These are phyloP conservation scores for Epistrophe grossulariae DNA, from an alignment of 2,888 invertebrate genomes.

Conservation along the genomic window DNA sequence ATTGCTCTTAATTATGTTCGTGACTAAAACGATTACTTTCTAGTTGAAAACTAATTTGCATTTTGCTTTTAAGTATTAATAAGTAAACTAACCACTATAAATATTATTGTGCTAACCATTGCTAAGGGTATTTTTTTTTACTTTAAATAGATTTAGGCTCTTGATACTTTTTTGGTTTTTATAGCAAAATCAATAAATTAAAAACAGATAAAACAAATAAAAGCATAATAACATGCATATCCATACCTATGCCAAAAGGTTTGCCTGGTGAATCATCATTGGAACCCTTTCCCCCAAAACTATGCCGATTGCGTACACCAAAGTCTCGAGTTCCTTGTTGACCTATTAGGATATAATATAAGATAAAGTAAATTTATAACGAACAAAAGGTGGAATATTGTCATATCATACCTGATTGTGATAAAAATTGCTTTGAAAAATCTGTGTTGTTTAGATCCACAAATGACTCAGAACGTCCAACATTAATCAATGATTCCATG, in stretches of 20 bases:
- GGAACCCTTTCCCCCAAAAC: conserved; percentile 86
- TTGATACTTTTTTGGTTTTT: conserved; percentile 14
- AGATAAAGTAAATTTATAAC: background rate
- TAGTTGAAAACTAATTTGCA: conserved; percentile 55
- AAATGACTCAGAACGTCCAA: conserved; percentile 93
- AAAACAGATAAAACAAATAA: conserved; percentile 25
- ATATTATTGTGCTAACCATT: conserved; percentile 69
- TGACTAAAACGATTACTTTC: conserved; percentile 65
- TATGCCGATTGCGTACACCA: conserved; percentile 84
- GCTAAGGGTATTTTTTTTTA: conserved; percentile 35
- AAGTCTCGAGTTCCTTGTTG: conserved; percentile 79
- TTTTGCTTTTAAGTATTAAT: conserved; percentile 39
- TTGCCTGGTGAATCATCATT: conserved; percentile 87
- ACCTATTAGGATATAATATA: conserved; percentile 75
- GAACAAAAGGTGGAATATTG: background rate
- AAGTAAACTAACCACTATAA: conserved; percentile 65
- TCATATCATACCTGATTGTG: conserved; percentile 79
- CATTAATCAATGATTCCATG: conserved; percentile 90
- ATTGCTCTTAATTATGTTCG: conserved; percentile 56
- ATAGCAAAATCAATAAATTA: conserved; percentile 50
- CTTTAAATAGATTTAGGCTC: conserved; percentile 20
- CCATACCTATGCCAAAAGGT: conserved; percentile 93
- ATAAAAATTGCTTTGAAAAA: conserved; percentile 78
- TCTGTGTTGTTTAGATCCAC: conserved; percentile 91
- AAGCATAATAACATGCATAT: conserved; percentile 56